Conservation (phyloP, 1,140 invertebrate genomes). For the Gonioctena quinquepunctata region DNA sequence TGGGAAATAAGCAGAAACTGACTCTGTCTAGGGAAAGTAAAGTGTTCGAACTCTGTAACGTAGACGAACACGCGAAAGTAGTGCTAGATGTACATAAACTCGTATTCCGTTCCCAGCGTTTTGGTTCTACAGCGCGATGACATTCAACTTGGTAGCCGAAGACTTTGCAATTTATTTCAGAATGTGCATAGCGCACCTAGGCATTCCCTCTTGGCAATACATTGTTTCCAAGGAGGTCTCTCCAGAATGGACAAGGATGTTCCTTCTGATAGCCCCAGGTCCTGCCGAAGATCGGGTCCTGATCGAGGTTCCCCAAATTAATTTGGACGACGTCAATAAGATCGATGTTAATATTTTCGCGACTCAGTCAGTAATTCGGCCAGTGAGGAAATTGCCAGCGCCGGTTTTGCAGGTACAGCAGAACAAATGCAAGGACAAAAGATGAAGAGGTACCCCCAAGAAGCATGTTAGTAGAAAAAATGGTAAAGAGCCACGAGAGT, state of each 20-base stretch:
- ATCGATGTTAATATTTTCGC: conserved; percentile 33
- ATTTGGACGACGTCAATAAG: conserved; percentile 26
- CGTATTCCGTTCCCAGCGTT: conserved; percentile 41
- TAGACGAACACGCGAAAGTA: conserved; percentile 41
- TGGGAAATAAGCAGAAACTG: conserved; percentile 23
- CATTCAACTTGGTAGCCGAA: conserved; percentile 82
- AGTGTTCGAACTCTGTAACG: conserved; percentile 34
- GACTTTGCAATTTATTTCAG: conserved; percentile 84
- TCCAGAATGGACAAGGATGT: conserved; percentile 40
- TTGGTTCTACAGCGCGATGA: conserved; percentile 45
- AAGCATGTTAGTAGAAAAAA: conserved; percentile 22
- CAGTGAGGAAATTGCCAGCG: neutral
- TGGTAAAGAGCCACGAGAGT: conserved; percentile 16
- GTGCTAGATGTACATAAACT: conserved; percentile 49
- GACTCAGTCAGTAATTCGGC: neutral
- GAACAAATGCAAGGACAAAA: conserved; percentile 13
- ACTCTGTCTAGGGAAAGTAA: conserved; percentile 37
- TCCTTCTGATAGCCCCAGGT: conserved; percentile 40
- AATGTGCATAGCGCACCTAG: conserved; percentile 87
- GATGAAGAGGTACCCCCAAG: conserved; percentile 3
- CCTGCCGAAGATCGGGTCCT: conserved; percentile 31
- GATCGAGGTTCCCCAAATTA: conserved; percentile 22
- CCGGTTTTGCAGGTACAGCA: conserved; percentile 9
- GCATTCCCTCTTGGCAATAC: conserved; percentile 79
- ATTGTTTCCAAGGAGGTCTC: conserved; percentile 33